Conservation (phyloP, 2,113 vertebrate species). For the Pelusios castaneus region DNA sequence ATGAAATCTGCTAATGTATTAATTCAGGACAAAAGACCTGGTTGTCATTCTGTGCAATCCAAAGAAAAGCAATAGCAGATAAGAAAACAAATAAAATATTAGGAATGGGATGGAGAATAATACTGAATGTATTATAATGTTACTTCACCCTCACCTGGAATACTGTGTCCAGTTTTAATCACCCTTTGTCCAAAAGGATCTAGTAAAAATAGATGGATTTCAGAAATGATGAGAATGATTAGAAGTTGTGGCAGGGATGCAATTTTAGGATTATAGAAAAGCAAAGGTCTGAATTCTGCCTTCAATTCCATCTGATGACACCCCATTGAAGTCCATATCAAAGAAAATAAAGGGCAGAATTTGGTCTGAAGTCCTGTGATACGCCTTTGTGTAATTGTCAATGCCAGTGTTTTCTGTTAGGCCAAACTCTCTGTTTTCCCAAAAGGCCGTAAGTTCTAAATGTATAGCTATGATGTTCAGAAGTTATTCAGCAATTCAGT, state of each 20-base stretch:
- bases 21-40: not conserved
- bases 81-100: not conserved
- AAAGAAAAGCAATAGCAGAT: not conserved
- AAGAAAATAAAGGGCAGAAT: not conserved
- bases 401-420: not conserved
- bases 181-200: not conserved
- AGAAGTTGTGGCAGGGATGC: not conserved
- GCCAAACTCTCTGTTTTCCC: not conserved
- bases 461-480: not conserved
- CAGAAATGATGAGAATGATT: not conserved
- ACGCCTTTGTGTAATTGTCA: not conserved
- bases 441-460: not conserved
- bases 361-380: not conserved
- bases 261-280: not conserved
- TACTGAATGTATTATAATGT: not conserved
- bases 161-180: not conserved
- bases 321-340: not conserved
- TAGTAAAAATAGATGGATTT: not conserved
- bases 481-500: not conserved
- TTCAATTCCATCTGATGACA: not conserved
- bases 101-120: not conserved
- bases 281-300: not conserved
- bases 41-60: not conserved
- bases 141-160: not conserved
- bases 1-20: not conserved